A percentile compares a stretch with the other conserved stretches of the same genome.
phyloP scores from a whole-genome alignment of 64 coral and sea anemone species.

The Pocillopora verrucosa region DNA sequence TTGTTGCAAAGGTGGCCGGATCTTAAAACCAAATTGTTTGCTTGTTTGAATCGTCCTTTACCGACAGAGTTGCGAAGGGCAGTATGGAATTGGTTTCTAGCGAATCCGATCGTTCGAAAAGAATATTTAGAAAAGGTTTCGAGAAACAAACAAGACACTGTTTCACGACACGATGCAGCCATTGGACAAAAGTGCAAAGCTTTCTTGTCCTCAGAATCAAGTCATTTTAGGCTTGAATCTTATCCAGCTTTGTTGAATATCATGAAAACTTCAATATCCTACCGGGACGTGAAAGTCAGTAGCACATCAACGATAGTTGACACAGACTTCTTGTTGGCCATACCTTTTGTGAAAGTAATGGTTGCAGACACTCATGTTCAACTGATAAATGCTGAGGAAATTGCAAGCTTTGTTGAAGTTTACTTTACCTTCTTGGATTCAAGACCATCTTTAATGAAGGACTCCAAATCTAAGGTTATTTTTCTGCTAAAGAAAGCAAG shows the following conservation, averaged over 20 bases:
- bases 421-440: conserved; percentile 68
- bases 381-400: conserved; percentile 15
- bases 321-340: conserved; percentile 76
- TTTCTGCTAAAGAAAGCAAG: neutral
- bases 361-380: conserved; percentile 19
- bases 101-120: conserved; percentile 35
- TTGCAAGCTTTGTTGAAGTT: conserved; percentile 42
- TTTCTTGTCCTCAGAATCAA: conserved; percentile 60
- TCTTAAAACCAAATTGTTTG: conserved; percentile 53
- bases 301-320: conserved; percentile 63
- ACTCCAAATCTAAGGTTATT: conserved; percentile 75
- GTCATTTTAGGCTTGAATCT: conserved; percentile 44
- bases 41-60: conserved; percentile 54
- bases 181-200: conserved; percentile 85
- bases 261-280: conserved; percentile 69
- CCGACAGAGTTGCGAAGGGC: conserved; percentile 38
- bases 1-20: conserved; percentile 65
- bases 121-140: conserved; percentile 24
- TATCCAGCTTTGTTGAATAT: neutral
- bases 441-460: conserved; percentile 68
- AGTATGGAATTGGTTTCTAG: conserved; percentile 63
- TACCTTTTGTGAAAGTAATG: conserved; percentile 77
- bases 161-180: conserved; percentile 12
- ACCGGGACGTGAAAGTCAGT: conserved; percentile 35
- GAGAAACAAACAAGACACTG: neutral